Conservation (phyloP, 1,140 invertebrate species). For the Tribolium madens region DNA sequence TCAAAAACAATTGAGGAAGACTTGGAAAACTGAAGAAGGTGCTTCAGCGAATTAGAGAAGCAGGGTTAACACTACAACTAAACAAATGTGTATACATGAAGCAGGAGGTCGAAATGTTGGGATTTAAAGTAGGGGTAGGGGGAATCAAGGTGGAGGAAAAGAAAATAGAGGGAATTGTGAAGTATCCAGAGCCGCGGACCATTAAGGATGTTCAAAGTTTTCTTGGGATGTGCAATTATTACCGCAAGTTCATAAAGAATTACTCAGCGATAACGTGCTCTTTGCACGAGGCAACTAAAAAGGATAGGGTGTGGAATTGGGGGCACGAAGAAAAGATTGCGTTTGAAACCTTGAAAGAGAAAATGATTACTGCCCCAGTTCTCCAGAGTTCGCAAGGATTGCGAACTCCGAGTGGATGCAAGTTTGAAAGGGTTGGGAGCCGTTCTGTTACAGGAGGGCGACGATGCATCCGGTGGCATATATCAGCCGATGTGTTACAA, state of each 20-base stretch:
- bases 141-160: background rate
- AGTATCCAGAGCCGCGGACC: conserved; percentile 5
- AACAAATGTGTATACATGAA: conserved; percentile 61
- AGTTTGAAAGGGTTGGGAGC: background rate
- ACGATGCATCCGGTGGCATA: background rate
- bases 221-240: conserved; percentile 2
- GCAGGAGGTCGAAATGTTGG: conserved; percentile 60
- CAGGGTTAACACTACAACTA: conserved; percentile 13
- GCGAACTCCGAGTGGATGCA: background rate
- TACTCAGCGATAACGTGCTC: background rate
- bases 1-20: conserved; percentile 26
- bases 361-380: background rate
- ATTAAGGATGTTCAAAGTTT: conserved; percentile 36
- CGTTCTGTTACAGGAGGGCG: background rate
- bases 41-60: conserved; percentile 41
- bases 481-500: background rate
- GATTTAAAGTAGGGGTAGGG: conserved; percentile 48
- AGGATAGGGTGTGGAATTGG: background rate
- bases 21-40: background rate
- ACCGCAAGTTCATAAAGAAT: background rate
- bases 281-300: background rate
- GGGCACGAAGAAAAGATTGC: background rate
- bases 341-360: background rate
- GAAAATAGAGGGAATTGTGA: background rate
- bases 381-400: background rate